phyloP scores from a whole-genome alignment of 2,113 vertebrate genomes.

The Protobothrops flavoviridis region DNA sequence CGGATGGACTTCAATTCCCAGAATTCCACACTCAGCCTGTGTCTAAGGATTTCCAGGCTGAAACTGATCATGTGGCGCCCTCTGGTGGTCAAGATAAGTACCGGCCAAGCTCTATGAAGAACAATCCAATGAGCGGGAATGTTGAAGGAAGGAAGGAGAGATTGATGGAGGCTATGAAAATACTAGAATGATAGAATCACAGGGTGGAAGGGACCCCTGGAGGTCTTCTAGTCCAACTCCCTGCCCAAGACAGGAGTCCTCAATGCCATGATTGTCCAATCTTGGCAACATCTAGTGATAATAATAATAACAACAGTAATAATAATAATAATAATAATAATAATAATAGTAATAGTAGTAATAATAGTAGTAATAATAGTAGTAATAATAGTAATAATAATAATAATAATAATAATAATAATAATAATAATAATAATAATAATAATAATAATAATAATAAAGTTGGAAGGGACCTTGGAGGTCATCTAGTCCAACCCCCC shows the following conservation, averaged over 20 bases:
- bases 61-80: not conserved
- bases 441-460: too few relatives aligned
- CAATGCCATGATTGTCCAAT: too few relatives aligned
- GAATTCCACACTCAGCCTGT: not conserved
- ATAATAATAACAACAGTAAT: too few relatives aligned
- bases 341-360: too few relatives aligned
- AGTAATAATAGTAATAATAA: too few relatives aligned
- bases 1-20: not conserved
- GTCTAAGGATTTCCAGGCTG: not conserved
- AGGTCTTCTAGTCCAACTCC: not conserved
- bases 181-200: not conserved
- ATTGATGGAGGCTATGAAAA: not conserved
- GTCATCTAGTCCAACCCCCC: too few relatives aligned
- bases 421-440: too few relatives aligned
- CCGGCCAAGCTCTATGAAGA: not conserved
- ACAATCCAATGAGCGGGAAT: not conserved
- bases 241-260: not conserved
- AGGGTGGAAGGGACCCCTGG: not conserved
- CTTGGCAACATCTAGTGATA: too few relatives aligned
- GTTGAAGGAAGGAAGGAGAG: not conserved
- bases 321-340: too few relatives aligned
- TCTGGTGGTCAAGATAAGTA: not conserved
- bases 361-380: too few relatives aligned
- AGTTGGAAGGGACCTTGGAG: too few relatives aligned
- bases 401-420: too few relatives aligned